Base-by-base conservation (phyloP, 2,888 invertebrate species). In the Axea sp. region DNA sequence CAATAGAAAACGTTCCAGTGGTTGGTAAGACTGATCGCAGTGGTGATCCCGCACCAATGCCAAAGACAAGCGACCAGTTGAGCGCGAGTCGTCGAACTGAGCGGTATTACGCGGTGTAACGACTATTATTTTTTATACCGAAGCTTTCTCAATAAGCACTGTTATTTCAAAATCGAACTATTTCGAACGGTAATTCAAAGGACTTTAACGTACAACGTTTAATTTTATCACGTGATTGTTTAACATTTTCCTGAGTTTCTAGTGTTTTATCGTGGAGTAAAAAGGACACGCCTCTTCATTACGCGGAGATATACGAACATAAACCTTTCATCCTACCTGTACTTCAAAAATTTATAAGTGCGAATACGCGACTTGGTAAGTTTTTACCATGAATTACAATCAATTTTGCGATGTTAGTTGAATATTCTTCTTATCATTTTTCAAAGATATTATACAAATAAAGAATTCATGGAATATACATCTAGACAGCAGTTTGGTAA, bases 31-130 rank as follows among this genome's bases (percentile, higher is more conserved):
- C 73, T 67, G 73, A 28, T 64, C 64, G 51, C 78, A 80, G 76
- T 73, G 74, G 78, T 78, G 76, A 79, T 80, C 79, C 82, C 83
- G 84, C 82, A 84, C 81, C 82, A 84, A 85, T 81, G 73, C 73
- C 49, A 67, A 55, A 67, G 76, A 79, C 77, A 78, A 76, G 80
- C 83, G 81, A 86, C 84, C 85, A 86, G 86, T 86, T 85, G 85
- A 86, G 85, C 86, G 86, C 86, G 86, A 86, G 85, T 82, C 81
- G 60, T 81, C 85, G 85, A 84, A 77, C 78, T 71, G 85, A 75
- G 79, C 82, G 85, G 85, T 84, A 75, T 76, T 77, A 76, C 73
- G 80, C 64, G 75, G 67, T 51, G 65, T 41, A 28, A 7, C 12
- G 53, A 14, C 1, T 26, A n/a, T 49, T 41, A 39, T 57, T 59